Conservation (phyloP, 1,140 invertebrate genomes). For the Anoplophora glabripennis region DNA sequence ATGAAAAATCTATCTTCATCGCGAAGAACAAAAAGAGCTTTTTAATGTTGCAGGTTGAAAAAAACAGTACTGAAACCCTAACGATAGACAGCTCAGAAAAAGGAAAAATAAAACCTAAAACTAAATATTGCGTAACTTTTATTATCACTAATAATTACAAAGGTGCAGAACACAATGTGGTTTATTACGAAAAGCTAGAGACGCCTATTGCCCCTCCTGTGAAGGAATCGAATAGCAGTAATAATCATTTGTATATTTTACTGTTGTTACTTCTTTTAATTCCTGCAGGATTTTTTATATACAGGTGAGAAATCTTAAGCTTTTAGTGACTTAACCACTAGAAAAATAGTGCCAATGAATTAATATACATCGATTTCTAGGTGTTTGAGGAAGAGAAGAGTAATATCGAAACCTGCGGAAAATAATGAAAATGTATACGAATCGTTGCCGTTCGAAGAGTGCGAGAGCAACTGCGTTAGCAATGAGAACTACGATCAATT, state of each 20-base stretch:
- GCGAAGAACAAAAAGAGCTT: background rate
- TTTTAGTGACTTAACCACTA: too few relatives aligned
- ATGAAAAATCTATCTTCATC: conserved; percentile 1
- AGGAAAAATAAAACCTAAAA: conserved; percentile 25
- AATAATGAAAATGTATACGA: conserved; percentile 35
- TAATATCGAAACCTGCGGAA: conserved; percentile 5
- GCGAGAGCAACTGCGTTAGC: conserved; percentile 19
- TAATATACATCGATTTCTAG: conserved; percentile 20
- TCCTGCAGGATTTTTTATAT: conserved; percentile 29
- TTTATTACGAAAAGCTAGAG: conserved; percentile 34
- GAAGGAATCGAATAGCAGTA: background rate
- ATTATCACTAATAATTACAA: conserved; percentile 34
- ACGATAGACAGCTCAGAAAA: conserved; percentile 23
- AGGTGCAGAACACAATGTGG: conserved; percentile 31
- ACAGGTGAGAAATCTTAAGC: conserved; percentile 23
- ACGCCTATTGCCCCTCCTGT: conserved; percentile 10
- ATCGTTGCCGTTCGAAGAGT: conserved; percentile 36
- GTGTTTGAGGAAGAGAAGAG: conserved; percentile 28
- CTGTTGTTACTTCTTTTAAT: conserved; percentile 30
- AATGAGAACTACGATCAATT: conserved; percentile 24
- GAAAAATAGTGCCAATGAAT: background rate
- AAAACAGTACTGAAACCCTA: conserved; percentile 25
- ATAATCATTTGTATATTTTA: conserved; percentile 29
- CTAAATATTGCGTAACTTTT: conserved; percentile 38
- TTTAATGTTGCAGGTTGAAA: conserved; percentile 26